Conservation (phyloP, 2,888 invertebrate species). For the Eilema caniola region DNA sequence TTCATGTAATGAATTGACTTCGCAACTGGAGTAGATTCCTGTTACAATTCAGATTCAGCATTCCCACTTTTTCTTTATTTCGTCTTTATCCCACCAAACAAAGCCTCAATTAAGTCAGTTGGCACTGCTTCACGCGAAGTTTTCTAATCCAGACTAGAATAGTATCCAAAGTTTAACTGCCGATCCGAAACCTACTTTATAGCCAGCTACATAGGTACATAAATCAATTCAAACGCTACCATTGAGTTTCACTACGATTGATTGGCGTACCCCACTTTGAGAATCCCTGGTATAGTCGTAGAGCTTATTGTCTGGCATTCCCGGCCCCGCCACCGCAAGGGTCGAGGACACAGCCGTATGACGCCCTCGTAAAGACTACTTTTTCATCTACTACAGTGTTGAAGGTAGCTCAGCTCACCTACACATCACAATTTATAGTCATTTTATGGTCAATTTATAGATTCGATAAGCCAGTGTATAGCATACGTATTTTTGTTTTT, state of each 20-base stretch:
- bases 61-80: too few species aligned
- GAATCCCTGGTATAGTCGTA: neutral
- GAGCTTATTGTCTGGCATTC: neutral
- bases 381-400: slow-evolving; percentile 30
- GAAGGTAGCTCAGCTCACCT: slow-evolving; percentile 27
- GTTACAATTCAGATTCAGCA: too few species aligned
- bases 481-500: slow-evolving; percentile 14
- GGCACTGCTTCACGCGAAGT: too few species aligned
- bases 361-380: slow-evolving; percentile 11
- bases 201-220: neutral
- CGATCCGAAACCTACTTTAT: neutral
- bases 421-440: slow-evolving; percentile 36
- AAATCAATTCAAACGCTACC: neutral
- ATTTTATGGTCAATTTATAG: slow-evolving; percentile 43
- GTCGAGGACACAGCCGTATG: neutral
- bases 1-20: too few species aligned
- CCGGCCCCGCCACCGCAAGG: neutral
- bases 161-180: too few species aligned
- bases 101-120: too few species aligned
- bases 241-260: neutral
- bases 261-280: neutral
- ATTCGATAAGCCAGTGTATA: slow-evolving; percentile 30
- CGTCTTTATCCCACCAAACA: too few species aligned
- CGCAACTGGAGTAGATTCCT: too few species aligned
- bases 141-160: too few species aligned